A percentile compares a stretch with the other conserved stretches of the same genome.
Conservation (phyloP, 2,888 invertebrate species). For the Chrysotoxum bicinctum region DNA sequence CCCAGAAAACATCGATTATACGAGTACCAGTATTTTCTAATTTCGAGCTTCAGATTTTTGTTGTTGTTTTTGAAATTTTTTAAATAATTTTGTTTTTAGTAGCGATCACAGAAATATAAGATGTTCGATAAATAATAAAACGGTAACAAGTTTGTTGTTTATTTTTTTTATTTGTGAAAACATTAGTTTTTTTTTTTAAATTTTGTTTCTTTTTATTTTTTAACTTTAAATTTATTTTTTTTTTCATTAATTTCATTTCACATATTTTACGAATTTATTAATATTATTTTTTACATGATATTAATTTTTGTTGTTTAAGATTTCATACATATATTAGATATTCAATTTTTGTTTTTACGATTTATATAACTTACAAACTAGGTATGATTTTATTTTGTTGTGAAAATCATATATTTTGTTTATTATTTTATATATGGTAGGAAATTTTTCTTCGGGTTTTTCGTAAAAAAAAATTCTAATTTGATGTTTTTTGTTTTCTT, state of each 20-base stretch:
- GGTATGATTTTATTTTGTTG: constrained; percentile 44
- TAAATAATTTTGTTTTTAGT: constrained; percentile 55
- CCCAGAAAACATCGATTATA: neutral
- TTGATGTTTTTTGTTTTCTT: constrained; percentile 39
- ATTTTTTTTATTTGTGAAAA: constrained; percentile 72
- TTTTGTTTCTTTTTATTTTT: constrained; percentile 50
- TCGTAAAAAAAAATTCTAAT: constrained; percentile 68
- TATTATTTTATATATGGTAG: constrained; percentile 44
- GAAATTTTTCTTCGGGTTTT: constrained; percentile 45
- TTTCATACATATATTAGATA: neutral
- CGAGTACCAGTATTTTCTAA: neutral
- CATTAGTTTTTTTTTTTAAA: constrained; percentile 57
- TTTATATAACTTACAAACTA: constrained; percentile 62
- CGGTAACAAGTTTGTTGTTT: constrained; percentile 5
- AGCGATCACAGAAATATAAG: constrained; percentile 57
- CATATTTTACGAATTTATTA: constrained; percentile 55
- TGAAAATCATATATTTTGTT: constrained; percentile 15
- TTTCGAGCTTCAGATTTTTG: constrained; percentile 15
- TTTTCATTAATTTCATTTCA: constrained; percentile 44
- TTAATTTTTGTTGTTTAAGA: constrained; percentile 10
- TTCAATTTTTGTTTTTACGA: constrained; percentile 52
- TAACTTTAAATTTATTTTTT: constrained; percentile 43
- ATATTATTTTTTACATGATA: constrained; percentile 66
- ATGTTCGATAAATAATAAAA: constrained; percentile 50
- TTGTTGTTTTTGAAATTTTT: constrained; percentile 32